Evolutionary conservation across 2,888 invertebrate genomes (phyloP), one percentile per base, ranked within the genome.

Genomic region (Phengaris arion): DNA sequence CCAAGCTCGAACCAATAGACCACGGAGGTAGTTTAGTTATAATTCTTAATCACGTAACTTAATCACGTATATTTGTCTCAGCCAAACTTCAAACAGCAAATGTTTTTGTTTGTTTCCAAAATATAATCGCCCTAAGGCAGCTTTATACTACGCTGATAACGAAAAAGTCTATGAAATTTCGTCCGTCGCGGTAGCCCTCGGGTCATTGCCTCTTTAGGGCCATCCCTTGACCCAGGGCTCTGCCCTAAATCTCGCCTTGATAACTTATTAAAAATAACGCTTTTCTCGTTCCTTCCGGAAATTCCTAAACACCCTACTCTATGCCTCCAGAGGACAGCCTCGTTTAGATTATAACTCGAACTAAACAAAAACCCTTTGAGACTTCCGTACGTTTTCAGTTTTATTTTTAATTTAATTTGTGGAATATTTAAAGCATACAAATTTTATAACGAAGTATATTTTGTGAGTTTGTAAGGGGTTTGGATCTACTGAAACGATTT

Each of bases 91-190:
- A 45, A 64, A 64, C 64, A 64, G 35, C 64, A 64, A 64, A 64
- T 59, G 12, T 35, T 22, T 22, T 10, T 12, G 52, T 52, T 22
- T 22, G 22, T 22, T 13, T 45, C 10, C 59, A 5, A 10, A 45
- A 64, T 35, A 13, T 13, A 64, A 45, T 64, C 1, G 64, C 64
- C 45, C 64, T 7, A 6, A 35, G 64, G 35, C 64, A 1, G 52
- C 12, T 12, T 52, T 12, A 10, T 52, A 52, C 52, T 64, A 45
- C 13, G 2, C 64, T 12, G 64, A 64, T 45, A 45, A 45, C 35
- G 64, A 64, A 64, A 64, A 64, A 64, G 35, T 64, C 12, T 35
- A 64, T 45, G 64, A 64, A 64, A 64, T 22, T 64, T 35, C 64
- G 64, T 45, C 64, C 13, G 35, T 64, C 59, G 22, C 35, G 35